A percentile compares a stretch with the other conserved stretches of the same genome.
Evolutionary conservation across 2,888 invertebrate species (phyloP).

Genomic region (Nomada hirtipes): DNA sequence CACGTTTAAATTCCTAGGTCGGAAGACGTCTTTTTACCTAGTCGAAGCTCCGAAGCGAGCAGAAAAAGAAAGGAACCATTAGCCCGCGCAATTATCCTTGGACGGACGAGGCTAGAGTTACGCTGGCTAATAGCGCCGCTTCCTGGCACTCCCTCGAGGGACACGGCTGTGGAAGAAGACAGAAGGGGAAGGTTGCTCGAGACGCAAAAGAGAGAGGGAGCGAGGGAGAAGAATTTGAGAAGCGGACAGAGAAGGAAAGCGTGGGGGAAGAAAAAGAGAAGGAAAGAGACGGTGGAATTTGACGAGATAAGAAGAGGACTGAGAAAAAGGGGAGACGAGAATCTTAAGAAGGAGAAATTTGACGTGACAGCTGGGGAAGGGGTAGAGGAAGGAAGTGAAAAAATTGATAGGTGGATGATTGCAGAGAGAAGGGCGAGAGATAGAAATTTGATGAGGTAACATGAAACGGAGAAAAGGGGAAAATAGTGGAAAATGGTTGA

Average conservation of each 20-base stretch:
- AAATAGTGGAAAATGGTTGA: background rate
- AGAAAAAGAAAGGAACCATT: conserved; percentile 76
- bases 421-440: background rate
- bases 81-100: conserved; percentile 80
- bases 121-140: conserved; percentile 79
- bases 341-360: conserved; percentile 18
- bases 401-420: conserved; percentile 3
- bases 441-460: background rate
- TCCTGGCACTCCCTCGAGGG: conserved; percentile 81
- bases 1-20: conserved; percentile 59
- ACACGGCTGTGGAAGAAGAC: conserved; percentile 21
- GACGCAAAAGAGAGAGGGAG: conserved; percentile 20
- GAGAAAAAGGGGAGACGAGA: conserved; percentile 1
- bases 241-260: background rate
- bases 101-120: conserved; percentile 77
- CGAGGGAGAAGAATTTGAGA: conserved; percentile 8
- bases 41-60: conserved; percentile 40
- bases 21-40: conserved; percentile 57
- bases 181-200: background rate
- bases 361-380: background rate
- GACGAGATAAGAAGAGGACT: conserved; percentile 3
- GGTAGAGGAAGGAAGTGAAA: background rate
- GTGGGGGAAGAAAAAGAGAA: background rate
- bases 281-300: conserved; percentile 3
- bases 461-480: background rate